Evolutionary conservation across 2,888 invertebrate genomes (phyloP).

Genomic region (Cerceris ruficornis): DNA sequence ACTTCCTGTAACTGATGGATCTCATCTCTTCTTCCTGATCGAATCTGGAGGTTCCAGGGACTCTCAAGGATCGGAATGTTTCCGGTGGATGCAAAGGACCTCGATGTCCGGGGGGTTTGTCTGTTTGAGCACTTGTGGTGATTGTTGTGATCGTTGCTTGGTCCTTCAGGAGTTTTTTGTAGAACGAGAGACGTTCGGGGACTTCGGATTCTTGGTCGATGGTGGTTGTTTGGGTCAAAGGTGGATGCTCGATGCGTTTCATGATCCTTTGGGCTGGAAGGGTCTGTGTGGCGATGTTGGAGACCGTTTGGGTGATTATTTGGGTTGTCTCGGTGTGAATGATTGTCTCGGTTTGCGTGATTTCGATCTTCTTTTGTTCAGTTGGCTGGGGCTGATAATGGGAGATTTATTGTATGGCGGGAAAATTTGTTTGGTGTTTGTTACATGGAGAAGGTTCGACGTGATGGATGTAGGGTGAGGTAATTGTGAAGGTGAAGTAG

Average conservation of each 20-base stretch:
- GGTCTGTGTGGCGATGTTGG: constrained; percentile 20
- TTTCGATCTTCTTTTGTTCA: constrained; percentile 15
- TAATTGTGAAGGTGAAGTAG: no score
- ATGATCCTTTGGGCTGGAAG: background rate
- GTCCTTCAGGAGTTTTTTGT: constrained; percentile 22
- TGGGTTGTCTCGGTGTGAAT: constrained; percentile 20
- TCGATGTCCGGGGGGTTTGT: constrained; percentile 1
- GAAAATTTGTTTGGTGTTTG: background rate
- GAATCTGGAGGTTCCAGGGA: background rate
- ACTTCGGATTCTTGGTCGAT: constrained; percentile 22
- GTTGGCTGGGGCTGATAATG: background rate
- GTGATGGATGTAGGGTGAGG: no score
- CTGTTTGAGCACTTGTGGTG: constrained; percentile 28
- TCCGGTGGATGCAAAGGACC: background rate
- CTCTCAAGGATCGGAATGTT: constrained; percentile 21
- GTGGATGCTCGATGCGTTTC: constrained; percentile 14
- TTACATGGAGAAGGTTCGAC: no score
- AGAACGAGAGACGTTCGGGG: constrained; percentile 17
- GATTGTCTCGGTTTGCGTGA: constrained; percentile 33
- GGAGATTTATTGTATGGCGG: constrained; percentile 1
- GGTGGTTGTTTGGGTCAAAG: background rate
- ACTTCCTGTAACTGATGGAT: constrained; percentile 40
- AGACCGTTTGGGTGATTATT: constrained; percentile 43
- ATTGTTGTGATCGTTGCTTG: constrained; percentile 4
- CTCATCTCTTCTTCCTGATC: constrained; percentile 48